Conservation (phyloP, 2,888 invertebrate genomes). For the Amiota minor region DNA sequence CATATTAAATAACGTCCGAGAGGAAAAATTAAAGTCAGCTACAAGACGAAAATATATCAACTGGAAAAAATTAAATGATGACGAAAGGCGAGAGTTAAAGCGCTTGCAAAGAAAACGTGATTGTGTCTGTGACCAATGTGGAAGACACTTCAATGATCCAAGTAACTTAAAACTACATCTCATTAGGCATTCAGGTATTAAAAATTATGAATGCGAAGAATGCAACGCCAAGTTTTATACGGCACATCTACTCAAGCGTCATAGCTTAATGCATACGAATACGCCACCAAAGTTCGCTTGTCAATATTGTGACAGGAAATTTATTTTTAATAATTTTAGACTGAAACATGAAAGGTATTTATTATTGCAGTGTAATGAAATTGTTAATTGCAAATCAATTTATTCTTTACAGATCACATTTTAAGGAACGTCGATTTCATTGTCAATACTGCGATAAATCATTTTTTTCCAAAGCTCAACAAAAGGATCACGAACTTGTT, state of each 20-base stretch:
- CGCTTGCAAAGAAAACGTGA: constrained; percentile 57
- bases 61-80: constrained; percentile 54
- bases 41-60: constrained; percentile 28
- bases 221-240: constrained; percentile 56
- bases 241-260: constrained; percentile 53
- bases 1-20: neutral
- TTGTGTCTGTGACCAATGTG: constrained; percentile 58
- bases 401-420: neutral
- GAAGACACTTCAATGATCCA: constrained; percentile 57
- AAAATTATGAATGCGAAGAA: constrained; percentile 49
- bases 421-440: neutral
- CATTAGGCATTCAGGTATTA: constrained; percentile 52
- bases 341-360: constrained; percentile 14
- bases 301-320: constrained; percentile 51
- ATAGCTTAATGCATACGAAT: constrained; percentile 46
- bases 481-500: constrained; percentile 7
- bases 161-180: constrained; percentile 59
- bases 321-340: constrained; percentile 45
- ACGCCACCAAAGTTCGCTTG: constrained; percentile 48
- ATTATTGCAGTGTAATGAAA: too few species aligned
- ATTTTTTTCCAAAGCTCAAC: neutral
- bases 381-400: neutral
- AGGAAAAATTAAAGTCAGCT: neutral
- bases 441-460: constrained; percentile 8
- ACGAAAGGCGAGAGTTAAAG: constrained; percentile 49